A percentile compares a stretch with the other conserved stretches of the same genome.
phyloP scores from a whole-genome alignment of 2,888 invertebrate species.

The Philereme transversata region DNA sequence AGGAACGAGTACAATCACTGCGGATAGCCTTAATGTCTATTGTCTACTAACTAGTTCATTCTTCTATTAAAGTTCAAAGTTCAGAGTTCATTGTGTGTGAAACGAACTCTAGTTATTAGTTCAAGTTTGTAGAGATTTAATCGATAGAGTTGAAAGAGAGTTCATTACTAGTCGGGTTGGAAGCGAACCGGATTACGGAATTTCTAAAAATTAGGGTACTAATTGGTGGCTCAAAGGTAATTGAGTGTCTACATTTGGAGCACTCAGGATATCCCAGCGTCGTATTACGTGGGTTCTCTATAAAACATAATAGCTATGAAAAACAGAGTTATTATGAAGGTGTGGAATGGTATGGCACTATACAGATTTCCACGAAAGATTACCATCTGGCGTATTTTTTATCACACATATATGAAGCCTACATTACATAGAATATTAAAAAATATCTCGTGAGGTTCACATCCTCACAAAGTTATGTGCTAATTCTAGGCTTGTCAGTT shows the following conservation, averaged over 20 bases:
- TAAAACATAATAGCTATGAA: neutral
- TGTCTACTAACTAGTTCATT: conserved; percentile 4
- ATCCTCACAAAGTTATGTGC: no score
- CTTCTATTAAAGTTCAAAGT: neutral
- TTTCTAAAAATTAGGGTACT: conserved; percentile 1
- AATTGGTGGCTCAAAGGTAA: neutral
- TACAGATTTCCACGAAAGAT: neutral
- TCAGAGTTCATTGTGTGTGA: conserved; percentile 1
- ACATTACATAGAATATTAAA: neutral
- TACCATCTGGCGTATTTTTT: conserved; percentile 1
- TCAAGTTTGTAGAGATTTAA: conserved; percentile 7
- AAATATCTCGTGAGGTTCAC: neutral
- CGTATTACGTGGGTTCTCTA: neutral
- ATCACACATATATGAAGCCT: neutral
- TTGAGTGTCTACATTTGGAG: no score
- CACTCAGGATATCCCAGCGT: no score
- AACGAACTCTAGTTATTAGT: conserved; percentile 1
- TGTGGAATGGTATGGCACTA: neutral
- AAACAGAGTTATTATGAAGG: neutral
- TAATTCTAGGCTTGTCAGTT: no score
- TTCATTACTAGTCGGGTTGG: conserved; percentile 1
- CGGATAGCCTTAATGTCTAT: conserved; percentile 4
- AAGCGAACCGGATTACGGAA: neutral
- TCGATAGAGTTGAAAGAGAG: conserved; percentile 13
- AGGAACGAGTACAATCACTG: neutral